Conservation (phyloP, 2,113 vertebrate species). For the Cynopterus brachyotis region DNA sequence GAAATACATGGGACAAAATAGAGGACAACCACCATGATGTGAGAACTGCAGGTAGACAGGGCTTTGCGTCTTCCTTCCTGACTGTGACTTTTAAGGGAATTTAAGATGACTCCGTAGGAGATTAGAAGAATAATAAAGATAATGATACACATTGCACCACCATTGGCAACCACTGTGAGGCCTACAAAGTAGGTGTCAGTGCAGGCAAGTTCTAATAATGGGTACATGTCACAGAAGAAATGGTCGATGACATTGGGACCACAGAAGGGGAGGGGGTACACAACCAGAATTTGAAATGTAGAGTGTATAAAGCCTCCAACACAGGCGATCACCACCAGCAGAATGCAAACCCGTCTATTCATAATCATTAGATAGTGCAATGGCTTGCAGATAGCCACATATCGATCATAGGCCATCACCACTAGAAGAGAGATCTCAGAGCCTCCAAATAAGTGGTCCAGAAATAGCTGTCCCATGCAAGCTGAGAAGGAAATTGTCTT, state of each 20-base stretch:
- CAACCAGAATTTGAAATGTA: neutral
- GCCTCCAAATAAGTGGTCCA: slow-evolving; percentile 46
- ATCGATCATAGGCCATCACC: slow-evolving; percentile 62
- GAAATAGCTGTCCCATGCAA: slow-evolving; percentile 66
- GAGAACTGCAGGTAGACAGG: no score
- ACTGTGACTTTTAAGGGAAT: no score
- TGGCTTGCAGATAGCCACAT: slow-evolving; percentile 66
- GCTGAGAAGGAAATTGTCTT: slow-evolving; percentile 55
- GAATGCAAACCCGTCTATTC: neutral
- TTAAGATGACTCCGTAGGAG: no score
- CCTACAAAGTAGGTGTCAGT: neutral
- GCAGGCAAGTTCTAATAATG: slow-evolving; percentile 46
- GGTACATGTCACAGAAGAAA: slow-evolving; percentile 63
- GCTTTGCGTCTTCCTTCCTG: no score
- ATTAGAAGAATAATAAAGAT: no score
- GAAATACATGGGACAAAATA: no score
- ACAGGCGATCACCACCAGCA: neutral
- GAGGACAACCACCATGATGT: no score
- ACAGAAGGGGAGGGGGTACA: slow-evolving; percentile 65
- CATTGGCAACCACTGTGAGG: no score
- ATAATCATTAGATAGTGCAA: slow-evolving; percentile 62
- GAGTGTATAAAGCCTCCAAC: slow-evolving; percentile 36
- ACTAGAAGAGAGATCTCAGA: slow-evolving; percentile 64
- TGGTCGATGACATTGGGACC: neutral
- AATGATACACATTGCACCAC: slow-evolving; percentile 6